Percentiles rank a stretch among this genome's conserved stretches.
Conservation (phyloP, 2,888 invertebrate genomes). For the Limnephilus rhombicus region DNA sequence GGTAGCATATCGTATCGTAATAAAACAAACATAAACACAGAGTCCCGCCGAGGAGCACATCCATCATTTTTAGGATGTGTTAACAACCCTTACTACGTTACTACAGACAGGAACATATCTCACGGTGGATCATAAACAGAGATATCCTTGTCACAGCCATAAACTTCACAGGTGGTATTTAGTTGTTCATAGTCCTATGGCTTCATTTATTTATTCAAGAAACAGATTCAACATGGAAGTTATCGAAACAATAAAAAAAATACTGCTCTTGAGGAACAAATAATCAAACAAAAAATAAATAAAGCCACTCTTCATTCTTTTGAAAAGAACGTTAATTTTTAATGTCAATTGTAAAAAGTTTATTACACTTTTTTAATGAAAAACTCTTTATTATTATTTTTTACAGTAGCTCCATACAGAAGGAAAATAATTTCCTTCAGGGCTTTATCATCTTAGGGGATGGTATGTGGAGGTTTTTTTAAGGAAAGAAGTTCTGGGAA, state of each 20-base stretch:
- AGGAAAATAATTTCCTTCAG: no score
- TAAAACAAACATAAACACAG: slow-evolving; percentile 54
- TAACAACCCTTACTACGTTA: slow-evolving; percentile 49
- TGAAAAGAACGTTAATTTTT: no score
- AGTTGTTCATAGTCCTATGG: not conserved
- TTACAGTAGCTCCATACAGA: no score
- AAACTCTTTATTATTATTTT: no score
- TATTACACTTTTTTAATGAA: no score
- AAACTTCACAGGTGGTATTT: slow-evolving; percentile 50
- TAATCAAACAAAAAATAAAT: no score
- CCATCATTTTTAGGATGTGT: slow-evolving; percentile 56
- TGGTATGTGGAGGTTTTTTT: no score
- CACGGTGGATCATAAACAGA: slow-evolving; percentile 36
- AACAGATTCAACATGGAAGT: not conserved
- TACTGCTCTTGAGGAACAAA: not conserved
- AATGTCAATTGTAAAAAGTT: no score
- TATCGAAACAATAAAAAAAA: not conserved
- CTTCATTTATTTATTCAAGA: not conserved
- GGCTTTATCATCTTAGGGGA: no score
- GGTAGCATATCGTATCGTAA: slow-evolving; percentile 36
- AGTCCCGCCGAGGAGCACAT: slow-evolving; percentile 36
- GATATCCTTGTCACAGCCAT: slow-evolving; percentile 41
- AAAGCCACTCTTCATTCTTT: no score
- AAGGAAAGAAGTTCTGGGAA: no score
- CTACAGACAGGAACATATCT: slow-evolving; percentile 41